Conservation (phyloP, 2,113 vertebrate species). For the Megatriorchis doriae region DNA sequence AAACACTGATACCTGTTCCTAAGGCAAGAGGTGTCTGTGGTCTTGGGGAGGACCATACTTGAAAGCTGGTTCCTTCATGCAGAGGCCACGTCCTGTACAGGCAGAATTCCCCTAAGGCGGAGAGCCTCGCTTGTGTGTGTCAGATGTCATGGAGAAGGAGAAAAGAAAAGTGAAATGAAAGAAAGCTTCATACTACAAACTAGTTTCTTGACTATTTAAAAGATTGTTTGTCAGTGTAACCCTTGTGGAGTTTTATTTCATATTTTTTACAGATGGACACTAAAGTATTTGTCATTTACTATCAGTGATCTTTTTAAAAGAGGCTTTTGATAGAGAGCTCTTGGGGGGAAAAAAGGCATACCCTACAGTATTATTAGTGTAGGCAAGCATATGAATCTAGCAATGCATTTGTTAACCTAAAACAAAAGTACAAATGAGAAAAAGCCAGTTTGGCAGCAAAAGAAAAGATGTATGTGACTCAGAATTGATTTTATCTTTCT, state of each 20-base stretch:
- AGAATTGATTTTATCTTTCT: not conserved
- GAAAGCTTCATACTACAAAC: not conserved
- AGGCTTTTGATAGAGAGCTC: not conserved
- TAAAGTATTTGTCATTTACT: not conserved
- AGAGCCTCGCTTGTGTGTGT: accelerated
- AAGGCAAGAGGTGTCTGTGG: not conserved
- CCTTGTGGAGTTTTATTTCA: not conserved
- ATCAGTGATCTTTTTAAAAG: not conserved
- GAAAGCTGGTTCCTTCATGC: not conserved
- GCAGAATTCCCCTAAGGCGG: not conserved
- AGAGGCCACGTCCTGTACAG: accelerated
- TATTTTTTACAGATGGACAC: not conserved
- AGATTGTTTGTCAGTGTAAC: not conserved
- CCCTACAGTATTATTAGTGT: not conserved
- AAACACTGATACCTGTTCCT: not conserved
- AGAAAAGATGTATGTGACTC: not conserved
- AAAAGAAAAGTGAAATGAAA: not conserved
- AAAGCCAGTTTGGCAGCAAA: not conserved
- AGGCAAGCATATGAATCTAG: not conserved
- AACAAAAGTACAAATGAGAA: not conserved
- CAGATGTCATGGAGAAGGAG: not conserved
- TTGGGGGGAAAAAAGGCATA: not conserved
- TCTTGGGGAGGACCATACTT: not conserved
- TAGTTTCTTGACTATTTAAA: not conserved
- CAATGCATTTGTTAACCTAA: not conserved